phyloP scores from a whole-genome alignment of 1,140 invertebrate genomes.

The Delia radicum region DNA sequence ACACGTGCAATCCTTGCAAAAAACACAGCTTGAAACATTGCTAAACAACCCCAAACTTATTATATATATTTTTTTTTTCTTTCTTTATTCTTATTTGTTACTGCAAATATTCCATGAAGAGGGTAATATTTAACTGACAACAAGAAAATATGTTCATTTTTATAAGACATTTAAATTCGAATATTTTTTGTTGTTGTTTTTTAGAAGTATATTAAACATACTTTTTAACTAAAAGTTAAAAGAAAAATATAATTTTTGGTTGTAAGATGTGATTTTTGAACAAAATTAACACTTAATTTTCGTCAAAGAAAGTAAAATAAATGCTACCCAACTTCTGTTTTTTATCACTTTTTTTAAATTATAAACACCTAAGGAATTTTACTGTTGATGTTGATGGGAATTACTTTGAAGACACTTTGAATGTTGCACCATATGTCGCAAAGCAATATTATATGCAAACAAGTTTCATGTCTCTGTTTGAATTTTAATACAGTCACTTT shows the following conservation, averaged over 20 bases:
- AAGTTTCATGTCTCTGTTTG: background rate
- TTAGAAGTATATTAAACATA: background rate
- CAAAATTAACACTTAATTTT: background rate
- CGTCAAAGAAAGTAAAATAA: background rate
- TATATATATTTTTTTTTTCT: background rate
- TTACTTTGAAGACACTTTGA: constrained; percentile 21
- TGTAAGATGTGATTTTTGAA: background rate
- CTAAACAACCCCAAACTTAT: background rate
- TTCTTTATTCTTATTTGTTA: background rate
- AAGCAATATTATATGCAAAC: constrained; percentile 12
- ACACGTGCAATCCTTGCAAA: constrained; percentile 3
- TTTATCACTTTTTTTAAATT: background rate
- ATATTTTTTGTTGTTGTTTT: background rate
- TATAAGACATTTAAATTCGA: background rate
- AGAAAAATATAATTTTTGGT: background rate
- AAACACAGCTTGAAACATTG: background rate
- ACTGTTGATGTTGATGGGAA: background rate
- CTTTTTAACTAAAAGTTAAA: background rate
- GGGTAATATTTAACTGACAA: background rate
- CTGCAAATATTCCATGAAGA: background rate
- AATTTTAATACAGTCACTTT: background rate
- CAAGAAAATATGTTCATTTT: background rate
- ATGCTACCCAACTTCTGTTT: background rate
- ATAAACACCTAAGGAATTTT: background rate
- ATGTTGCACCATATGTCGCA: constrained; percentile 19